phyloP scores from a whole-genome alignment of 2,113 vertebrate genomes.

The Kryptolebias marmoratus region DNA sequence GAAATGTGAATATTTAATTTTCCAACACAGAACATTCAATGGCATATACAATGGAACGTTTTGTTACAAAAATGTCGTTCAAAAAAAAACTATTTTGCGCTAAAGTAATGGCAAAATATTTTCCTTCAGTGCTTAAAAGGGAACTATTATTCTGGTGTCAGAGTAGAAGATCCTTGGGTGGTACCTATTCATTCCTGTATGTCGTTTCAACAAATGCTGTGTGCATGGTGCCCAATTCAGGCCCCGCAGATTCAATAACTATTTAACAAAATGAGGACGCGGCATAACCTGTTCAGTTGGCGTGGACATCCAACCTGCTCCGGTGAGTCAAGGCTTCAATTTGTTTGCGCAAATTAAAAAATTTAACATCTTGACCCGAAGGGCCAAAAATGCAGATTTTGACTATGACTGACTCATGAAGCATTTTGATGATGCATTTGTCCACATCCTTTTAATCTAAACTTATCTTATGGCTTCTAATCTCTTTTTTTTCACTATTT shows the following conservation, averaged over 20 bases:
- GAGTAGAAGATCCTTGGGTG: constrained; percentile 55
- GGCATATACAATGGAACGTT: constrained; percentile 29
- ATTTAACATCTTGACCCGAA: constrained; percentile 46
- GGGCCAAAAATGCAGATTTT: constrained; percentile 19
- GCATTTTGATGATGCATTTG: constrained; percentile 15
- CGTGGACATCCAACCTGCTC: constrained; percentile 33
- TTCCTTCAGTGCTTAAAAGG: constrained; percentile 47
- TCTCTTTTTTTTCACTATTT: too few species aligned
- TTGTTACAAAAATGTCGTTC: constrained; percentile 45
- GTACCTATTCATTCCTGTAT: constrained; percentile 43
- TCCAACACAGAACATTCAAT: constrained; percentile 38
- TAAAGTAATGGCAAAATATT: constrained; percentile 59
- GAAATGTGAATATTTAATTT: constrained; percentile 58
- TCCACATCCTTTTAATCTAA: neutral
- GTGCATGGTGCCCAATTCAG: constrained; percentile 43
- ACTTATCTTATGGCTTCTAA: too few species aligned
- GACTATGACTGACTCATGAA: constrained; percentile 24
- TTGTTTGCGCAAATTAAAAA: constrained; percentile 57
- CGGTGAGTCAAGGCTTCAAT: constrained; percentile 62
- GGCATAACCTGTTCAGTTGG: constrained; percentile 26
- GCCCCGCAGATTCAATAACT: constrained; percentile 34
- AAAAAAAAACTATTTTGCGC: constrained; percentile 44
- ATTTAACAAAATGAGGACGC: constrained; percentile 38
- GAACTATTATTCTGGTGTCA: constrained; percentile 61
- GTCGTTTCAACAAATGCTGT: constrained; percentile 42